Conservation (phyloP, 2,113 vertebrate genomes). For the Lichenostomus cassidix region DNA sequence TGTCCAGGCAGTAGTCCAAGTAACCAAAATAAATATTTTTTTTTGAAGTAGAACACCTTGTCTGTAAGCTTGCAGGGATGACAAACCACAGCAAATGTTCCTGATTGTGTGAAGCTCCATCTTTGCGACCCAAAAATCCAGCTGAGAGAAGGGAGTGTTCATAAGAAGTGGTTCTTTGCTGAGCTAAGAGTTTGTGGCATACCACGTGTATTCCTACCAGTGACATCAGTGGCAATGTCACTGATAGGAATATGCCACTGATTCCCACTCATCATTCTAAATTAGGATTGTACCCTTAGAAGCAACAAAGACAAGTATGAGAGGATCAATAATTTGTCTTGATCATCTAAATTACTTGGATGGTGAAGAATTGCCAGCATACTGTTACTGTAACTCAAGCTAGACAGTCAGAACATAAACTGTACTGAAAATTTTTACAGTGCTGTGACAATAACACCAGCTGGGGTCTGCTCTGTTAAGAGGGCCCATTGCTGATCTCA, state of each 20-base stretch:
- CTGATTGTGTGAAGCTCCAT: not conserved
- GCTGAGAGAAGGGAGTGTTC: not conserved
- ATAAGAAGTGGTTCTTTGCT: not conserved
- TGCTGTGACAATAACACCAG: not conserved
- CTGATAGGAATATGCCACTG: not conserved
- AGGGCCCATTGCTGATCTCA: not conserved
- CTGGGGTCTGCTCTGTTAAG: not conserved
- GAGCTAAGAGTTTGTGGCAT: not conserved
- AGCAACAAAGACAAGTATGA: not conserved
- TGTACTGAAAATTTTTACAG: not conserved
- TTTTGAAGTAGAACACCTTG: conserved; percentile 51
- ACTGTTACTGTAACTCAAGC: not conserved
- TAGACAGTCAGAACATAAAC: not conserved
- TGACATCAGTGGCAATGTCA: not conserved
- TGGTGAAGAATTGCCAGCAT: not conserved
- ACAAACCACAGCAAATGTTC: conserved; percentile 43
- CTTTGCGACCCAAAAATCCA: not conserved
- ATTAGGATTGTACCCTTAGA: not conserved
- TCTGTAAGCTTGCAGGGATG: conserved; percentile 18
- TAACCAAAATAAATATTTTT: conserved; percentile 55
- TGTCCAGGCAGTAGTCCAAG: conserved; percentile 41
- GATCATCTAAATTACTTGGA: not conserved
- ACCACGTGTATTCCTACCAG: not conserved
- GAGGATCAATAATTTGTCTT: not conserved
- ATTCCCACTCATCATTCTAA: not conserved